phyloP scores from a whole-genome alignment of 2,113 vertebrate species.

The Neogale vison region DNA sequence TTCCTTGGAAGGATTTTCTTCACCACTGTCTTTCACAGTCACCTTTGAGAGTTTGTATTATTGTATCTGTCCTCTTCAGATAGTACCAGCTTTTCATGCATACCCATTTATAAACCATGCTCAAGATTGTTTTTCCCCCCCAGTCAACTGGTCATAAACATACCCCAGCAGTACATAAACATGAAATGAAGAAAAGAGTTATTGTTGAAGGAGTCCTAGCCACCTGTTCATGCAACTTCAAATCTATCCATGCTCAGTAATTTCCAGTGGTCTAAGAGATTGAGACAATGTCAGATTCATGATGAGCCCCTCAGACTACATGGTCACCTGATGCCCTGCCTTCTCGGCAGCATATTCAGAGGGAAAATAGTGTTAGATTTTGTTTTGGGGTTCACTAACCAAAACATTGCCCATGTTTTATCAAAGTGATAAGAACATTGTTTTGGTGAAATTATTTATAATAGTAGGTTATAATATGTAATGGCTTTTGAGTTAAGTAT shows the following conservation, averaged over 20 bases:
- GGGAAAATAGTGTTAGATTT: too few species aligned
- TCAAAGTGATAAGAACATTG: neutral
- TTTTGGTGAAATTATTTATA: neutral
- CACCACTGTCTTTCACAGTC: neutral
- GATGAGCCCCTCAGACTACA: neutral
- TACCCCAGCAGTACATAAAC: neutral
- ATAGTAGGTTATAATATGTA: neutral
- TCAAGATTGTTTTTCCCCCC: neutral
- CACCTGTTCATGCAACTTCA: neutral
- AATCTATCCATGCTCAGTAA: neutral
- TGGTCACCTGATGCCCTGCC: neutral
- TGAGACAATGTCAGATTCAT: neutral
- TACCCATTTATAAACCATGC: neutral
- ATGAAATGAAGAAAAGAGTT: neutral
- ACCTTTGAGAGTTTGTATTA: neutral
- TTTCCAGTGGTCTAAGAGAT: neutral
- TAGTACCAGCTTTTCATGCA: neutral
- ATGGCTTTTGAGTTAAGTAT: neutral
- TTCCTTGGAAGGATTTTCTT: neutral
- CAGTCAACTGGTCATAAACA: neutral
- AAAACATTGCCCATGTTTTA: neutral
- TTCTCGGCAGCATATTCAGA: neutral
- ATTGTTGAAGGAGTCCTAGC: neutral
- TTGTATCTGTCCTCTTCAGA: neutral
- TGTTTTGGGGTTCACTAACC: neutral